Conservation (phyloP, 92 coral and sea anemone genomes). For the Pocillopora grandis region DNA sequence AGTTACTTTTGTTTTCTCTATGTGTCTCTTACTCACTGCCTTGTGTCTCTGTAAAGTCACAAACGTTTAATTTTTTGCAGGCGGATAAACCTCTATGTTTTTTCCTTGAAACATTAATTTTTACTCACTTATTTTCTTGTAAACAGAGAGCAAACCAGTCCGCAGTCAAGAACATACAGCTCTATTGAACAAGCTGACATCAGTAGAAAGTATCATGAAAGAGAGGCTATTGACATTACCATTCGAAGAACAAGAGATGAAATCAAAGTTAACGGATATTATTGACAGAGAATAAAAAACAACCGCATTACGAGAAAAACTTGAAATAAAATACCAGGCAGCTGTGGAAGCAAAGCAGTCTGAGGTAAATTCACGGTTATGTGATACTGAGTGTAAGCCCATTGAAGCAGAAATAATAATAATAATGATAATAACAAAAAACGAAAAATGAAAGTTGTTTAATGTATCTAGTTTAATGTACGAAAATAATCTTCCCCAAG, state of each 20-base stretch:
- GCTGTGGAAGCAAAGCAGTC: constrained; percentile 76
- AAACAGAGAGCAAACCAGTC: constrained; percentile 24
- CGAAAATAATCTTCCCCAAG: no score
- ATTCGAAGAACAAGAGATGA: constrained; percentile 67
- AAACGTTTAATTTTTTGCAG: no score
- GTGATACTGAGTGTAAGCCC: background rate
- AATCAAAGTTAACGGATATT: constrained; percentile 67
- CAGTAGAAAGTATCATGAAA: constrained; percentile 66
- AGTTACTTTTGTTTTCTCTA: no score
- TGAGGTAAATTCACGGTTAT: constrained; percentile 56
- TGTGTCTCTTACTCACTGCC: no score
- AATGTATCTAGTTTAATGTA: no score
- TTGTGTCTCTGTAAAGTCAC: no score
- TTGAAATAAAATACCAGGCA: constrained; percentile 64
- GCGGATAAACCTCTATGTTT: no score
- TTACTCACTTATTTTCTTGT: background rate
- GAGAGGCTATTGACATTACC: constrained; percentile 86
- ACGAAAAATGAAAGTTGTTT: no score
- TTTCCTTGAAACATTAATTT: no score
- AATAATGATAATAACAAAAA: no score
- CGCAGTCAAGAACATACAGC: constrained; percentile 39
- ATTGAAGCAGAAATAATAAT: no score
- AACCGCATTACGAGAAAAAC: constrained; percentile 63
- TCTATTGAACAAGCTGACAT: constrained; percentile 61
- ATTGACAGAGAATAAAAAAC: constrained; percentile 83